Evolutionary conservation across 1,140 invertebrate species (phyloP).

Genomic region (Diorhabda carinulata): DNA sequence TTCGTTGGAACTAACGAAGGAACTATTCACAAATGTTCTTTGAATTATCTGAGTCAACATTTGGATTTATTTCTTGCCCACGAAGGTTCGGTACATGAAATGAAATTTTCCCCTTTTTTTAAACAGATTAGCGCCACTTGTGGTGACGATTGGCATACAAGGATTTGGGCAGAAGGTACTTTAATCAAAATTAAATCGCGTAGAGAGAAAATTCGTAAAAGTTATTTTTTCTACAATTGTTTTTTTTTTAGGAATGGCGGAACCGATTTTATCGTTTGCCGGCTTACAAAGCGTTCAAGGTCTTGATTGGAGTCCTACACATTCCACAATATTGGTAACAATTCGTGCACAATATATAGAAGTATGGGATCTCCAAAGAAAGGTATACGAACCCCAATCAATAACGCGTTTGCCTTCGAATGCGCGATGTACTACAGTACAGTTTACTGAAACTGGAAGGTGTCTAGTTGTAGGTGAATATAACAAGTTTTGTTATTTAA

Average conservation of each 20-base stretch:
- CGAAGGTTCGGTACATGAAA: conserved; percentile 70
- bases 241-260: conserved; percentile 48
- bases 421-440: conserved; percentile 49
- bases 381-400: conserved; percentile 60
- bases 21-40: conserved; percentile 61
- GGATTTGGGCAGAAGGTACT: conserved; percentile 59
- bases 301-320: conserved; percentile 74
- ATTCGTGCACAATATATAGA: conserved; percentile 66
- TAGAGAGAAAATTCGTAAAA: conserved; percentile 30
- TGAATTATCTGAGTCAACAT: conserved; percentile 55
- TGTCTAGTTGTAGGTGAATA: conserved; percentile 56
- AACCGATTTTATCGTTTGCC: conserved; percentile 61
- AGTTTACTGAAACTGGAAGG: conserved; percentile 61
- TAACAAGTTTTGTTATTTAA: background rate
- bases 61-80: conserved; percentile 73
- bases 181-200: conserved; percentile 19
- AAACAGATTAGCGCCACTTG: conserved; percentile 72
- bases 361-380: conserved; percentile 69
- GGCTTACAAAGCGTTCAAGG: conserved; percentile 59
- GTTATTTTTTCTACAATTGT: background rate
- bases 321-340: conserved; percentile 76
- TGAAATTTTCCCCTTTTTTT: conserved; percentile 77
- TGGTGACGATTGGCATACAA: conserved; percentile 73
- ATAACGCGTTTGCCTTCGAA: conserved; percentile 51
- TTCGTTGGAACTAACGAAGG: conserved; percentile 81